Conservation (phyloP, 2,797 vertebrate species). For the Falco berigora region DNA sequence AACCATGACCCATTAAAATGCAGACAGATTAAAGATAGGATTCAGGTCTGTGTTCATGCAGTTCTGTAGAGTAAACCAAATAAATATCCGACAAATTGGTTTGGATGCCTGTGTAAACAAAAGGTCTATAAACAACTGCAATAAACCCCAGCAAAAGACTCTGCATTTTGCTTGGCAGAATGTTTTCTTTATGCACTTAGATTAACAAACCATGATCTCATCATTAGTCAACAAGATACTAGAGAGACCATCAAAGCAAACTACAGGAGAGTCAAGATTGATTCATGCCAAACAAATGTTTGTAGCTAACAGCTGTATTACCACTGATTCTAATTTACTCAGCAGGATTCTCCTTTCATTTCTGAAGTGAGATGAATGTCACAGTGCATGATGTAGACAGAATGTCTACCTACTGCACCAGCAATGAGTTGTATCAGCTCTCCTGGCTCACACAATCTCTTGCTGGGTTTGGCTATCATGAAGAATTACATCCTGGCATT, state of each 20-base stretch:
- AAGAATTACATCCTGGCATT: background rate
- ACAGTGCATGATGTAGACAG: conserved; percentile 33
- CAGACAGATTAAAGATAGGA: conserved; percentile 59
- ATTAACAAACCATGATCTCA: conserved; percentile 80
- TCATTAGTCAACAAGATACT: conserved; percentile 79
- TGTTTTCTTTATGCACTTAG: conserved; percentile 77
- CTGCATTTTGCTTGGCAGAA: conserved; percentile 67
- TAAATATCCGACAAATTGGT: conserved; percentile 69
- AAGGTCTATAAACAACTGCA: conserved; percentile 70
- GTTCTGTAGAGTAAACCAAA: conserved; percentile 47
- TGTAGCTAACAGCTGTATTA: conserved; percentile 77
- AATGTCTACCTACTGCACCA: conserved; percentile 2
- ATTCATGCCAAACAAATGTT: conserved; percentile 75
- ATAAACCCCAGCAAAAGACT: conserved; percentile 58
- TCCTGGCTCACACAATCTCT: background rate
- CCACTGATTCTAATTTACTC: conserved; percentile 71
- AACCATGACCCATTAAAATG: conserved; percentile 41
- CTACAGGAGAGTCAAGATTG: conserved; percentile 70
- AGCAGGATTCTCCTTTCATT: conserved; percentile 73
- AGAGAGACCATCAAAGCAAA: conserved; percentile 76
- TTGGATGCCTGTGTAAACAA: conserved; percentile 58
- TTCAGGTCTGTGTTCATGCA: conserved; percentile 46
- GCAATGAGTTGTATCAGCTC: background rate
- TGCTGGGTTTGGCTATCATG: background rate
- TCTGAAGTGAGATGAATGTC: conserved; percentile 68